phyloP scores from a whole-genome alignment of 2,888 invertebrate species.

The Leptopilina myrica region DNA sequence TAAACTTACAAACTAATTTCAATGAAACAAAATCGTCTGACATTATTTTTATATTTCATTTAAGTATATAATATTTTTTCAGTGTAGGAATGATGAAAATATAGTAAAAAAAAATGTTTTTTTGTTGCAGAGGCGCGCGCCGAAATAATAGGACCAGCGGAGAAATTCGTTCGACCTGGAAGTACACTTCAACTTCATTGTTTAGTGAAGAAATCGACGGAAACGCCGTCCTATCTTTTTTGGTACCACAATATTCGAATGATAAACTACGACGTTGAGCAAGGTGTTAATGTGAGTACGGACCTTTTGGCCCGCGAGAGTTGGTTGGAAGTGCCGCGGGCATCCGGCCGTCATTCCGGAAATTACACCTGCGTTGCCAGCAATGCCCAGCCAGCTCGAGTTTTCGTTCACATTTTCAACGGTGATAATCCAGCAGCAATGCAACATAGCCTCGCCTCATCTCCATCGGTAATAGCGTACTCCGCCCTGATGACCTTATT shows the following conservation, averaged over 20 bases:
- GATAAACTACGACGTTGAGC: conserved; percentile 93
- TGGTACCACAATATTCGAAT: conserved; percentile 93
- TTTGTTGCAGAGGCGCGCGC: conserved; percentile 87
- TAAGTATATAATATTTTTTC: no score
- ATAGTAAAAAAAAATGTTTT: neutral
- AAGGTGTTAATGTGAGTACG: conserved; percentile 91
- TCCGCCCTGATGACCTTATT: conserved; percentile 66
- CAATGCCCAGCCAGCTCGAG: conserved; percentile 91
- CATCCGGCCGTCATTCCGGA: conserved; percentile 87
- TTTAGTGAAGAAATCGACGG: conserved; percentile 89
- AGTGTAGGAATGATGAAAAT: no score
- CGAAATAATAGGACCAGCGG: conserved; percentile 90
- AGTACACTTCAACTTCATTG: conserved; percentile 90
- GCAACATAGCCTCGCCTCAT: conserved; percentile 81
- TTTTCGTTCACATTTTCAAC: conserved; percentile 93
- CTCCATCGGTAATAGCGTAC: conserved; percentile 66
- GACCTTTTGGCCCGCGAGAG: conserved; percentile 85
- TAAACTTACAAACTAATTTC: no score
- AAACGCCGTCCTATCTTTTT: conserved; percentile 87
- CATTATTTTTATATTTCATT: no score
- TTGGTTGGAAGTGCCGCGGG: conserved; percentile 80
- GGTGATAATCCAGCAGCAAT: conserved; percentile 90
- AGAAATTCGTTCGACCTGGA: conserved; percentile 92
- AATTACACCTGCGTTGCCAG: conserved; percentile 94
- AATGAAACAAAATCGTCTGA: no score